A percentile compares a stretch with the other conserved stretches of the same genome.
Evolutionary conservation across 2,888 invertebrate species (phyloP).

Genomic region (Teinopalpus imperialis): DNA sequence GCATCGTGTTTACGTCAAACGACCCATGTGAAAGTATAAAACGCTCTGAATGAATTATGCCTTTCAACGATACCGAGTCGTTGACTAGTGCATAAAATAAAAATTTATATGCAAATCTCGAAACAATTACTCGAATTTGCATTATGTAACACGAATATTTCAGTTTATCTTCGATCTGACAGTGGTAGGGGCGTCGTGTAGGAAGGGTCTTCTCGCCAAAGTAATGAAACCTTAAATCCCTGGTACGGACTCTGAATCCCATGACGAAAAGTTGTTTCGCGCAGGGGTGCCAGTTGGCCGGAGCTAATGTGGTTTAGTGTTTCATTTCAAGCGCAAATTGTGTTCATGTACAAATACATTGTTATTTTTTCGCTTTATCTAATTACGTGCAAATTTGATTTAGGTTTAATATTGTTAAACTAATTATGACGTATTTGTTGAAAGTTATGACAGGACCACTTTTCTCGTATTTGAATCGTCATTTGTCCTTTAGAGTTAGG

Average conservation of each 20-base stretch:
- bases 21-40: not conserved
- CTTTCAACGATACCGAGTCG: not conserved
- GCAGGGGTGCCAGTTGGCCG: constrained; percentile 76
- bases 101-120: constrained; percentile 17
- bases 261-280: constrained; percentile 66
- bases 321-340: constrained; percentile 74
- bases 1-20: not conserved
- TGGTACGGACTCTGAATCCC: constrained; percentile 79
- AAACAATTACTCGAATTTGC: constrained; percentile 17
- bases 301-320: constrained; percentile 78
- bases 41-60: not conserved
- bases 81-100: constrained; percentile 8
- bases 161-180: constrained; percentile 14
- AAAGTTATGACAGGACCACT: no score
- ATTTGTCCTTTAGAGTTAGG: no score
- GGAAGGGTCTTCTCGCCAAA: constrained; percentile 45
- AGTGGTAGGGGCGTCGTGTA: constrained; percentile 32
- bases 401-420: not conserved
- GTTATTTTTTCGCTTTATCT: constrained; percentile 63
- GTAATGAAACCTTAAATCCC: constrained; percentile 82
- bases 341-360: constrained; percentile 62
- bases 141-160: constrained; percentile 8
- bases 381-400: constrained; percentile 35
- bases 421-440: no score
- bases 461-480: no score